A percentile compares a stretch with the other conserved stretches of the same genome.
Evolutionary conservation across 23 tunicate species (phyloP).

Genomic region (Aplidium turbinatum): DNA sequence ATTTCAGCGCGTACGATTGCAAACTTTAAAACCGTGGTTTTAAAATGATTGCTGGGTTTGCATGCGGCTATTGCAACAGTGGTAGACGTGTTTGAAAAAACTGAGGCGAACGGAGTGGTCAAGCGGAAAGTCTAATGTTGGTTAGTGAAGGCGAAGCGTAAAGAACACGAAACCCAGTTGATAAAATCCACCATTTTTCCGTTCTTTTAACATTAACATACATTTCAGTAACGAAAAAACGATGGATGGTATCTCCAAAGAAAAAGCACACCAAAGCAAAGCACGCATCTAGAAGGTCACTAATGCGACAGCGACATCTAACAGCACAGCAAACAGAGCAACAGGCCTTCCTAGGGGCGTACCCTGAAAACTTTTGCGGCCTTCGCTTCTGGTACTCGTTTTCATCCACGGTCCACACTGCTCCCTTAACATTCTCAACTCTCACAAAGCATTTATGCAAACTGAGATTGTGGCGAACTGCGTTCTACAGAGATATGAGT

Average conservation of each 20-base stretch:
- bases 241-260: background rate
- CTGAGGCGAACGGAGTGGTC: too few species aligned
- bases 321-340: background rate
- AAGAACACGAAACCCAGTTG: too few species aligned
- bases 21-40: too few species aligned
- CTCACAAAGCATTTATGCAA: constrained; percentile 99
- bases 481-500: constrained; percentile 77
- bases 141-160: too few species aligned
- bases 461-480: constrained; percentile 97
- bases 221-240: too few species aligned
- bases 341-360: constrained; percentile 31
- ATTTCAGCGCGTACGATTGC: too few species aligned
- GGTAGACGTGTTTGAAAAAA: too few species aligned
- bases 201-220: too few species aligned
- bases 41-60: too few species aligned
- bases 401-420: constrained; percentile 99
- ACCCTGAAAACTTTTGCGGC: constrained; percentile 99
- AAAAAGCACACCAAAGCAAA: constrained; percentile 47
- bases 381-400: constrained; percentile 98
- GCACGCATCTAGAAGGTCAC: constrained; percentile 28
- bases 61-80: too few species aligned
- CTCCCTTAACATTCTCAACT: constrained; percentile 99
- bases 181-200: too few species aligned
- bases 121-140: too few species aligned
- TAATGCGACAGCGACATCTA: constrained; percentile 29